phyloP scores from a whole-genome alignment of 1,140 invertebrate genomes.

The Reticulitermes speratus region DNA sequence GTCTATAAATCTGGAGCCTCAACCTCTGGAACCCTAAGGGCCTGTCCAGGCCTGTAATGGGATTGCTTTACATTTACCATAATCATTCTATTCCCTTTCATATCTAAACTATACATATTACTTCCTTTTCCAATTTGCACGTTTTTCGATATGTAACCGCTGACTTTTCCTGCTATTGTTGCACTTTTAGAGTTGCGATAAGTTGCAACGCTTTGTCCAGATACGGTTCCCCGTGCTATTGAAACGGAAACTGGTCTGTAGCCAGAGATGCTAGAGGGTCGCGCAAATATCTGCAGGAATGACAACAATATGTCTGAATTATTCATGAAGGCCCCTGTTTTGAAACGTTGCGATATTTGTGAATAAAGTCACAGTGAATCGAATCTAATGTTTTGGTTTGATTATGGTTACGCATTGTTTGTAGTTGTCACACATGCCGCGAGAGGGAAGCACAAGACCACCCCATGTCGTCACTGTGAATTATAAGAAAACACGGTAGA shows the following conservation, averaged over 20 bases:
- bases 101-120: no score
- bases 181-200: no score
- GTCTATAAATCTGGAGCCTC: no score
- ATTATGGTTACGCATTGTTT: not conserved
- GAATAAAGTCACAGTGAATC: not conserved
- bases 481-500: no score
- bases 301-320: not conserved
- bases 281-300: not conserved
- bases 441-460: not conserved
- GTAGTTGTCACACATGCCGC: not conserved
- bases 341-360: no score
- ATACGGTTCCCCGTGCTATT: not conserved
- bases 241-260: not conserved
- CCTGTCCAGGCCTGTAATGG: no score
- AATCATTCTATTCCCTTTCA: no score
- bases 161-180: no score
- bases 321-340: not conserved
- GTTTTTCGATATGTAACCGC: no score
- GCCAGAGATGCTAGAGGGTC: not conserved
- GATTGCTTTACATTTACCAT: no score
- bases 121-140: no score
- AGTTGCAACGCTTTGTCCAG: not conserved
- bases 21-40: no score
- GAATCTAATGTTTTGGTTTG: constrained; percentile 16
- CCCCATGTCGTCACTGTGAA: not conserved